Evolutionary conservation across 2,888 invertebrate genomes (phyloP), one percentile per base, ranked within the genome.

Genomic region (Caenorhabditis drosophilae): DNA sequence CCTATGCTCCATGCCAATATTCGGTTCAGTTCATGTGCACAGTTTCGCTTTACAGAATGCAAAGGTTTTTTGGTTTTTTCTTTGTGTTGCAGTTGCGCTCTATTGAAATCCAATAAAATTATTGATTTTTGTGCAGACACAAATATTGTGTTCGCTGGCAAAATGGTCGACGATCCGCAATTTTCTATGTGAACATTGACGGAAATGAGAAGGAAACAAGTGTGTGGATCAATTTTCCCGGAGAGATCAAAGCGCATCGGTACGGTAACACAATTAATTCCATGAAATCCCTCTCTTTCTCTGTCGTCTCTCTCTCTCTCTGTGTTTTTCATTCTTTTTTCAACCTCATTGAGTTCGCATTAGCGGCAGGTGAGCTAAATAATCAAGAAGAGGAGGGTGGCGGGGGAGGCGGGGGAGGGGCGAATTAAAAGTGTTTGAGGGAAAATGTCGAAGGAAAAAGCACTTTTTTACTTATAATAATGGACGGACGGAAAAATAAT

Each of bases 111-210:
- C 6, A 31, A 31, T 31, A 31, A 6, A 31, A 31, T 31, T 31
- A 9, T 12, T 9, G 12, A 31, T 31, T 31, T 31, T 25, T n/a
- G 49, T 54, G 4, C 56, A 63, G 63, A 48, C 63, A 63, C 53
- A 63, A 63, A 23, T 63, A 57, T 50, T 57, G 57, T 26, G 57
- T 63, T 25, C 57, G 57, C 18, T 63, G 57, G 53, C 49, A 57
- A 27, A 63, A 63, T 18, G 49, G 53, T 1, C 57, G 63, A 0
- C 57, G 57, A 1, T 53, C 53, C 0, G 63, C 63, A n/a, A 54
- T 50, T 22, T 63, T 63, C 26, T 63, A 57, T 26, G 63, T 63
- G 40, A 63, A 63, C 36, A 63, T 63, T 42, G 57, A 63, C 25
- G 57, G 57, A 25, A 54, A 48, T 15, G 49, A 41, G 12, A 36